Evolutionary conservation across 2,797 vertebrate species (phyloP), one percentile per base, ranked within the genome.

Genomic region (Nyctibius grandis): DNA sequence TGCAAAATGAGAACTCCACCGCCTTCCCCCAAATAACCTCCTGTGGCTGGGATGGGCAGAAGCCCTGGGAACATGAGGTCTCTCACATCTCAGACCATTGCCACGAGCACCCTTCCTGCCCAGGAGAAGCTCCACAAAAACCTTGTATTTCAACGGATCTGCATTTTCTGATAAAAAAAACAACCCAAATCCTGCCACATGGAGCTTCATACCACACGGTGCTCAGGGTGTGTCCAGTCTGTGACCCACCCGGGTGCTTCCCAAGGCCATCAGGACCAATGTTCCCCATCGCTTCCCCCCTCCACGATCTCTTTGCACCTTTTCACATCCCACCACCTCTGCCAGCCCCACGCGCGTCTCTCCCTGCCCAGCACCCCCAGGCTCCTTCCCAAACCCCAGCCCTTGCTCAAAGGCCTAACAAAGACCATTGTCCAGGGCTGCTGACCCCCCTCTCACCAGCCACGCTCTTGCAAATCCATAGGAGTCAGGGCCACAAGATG

Each of bases 401-500:
- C 42, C 26, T 74, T 3, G 60, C 25, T 53, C 70, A 65, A 65
- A 89, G 76, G 18, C 34, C 42, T 33, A 65, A 89, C 83, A 93
- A 73, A 92, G 60, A 69, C 13, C 59, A 38, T 2, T 50, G 70
- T 25, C n/a, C 61, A 23, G 28, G 4, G 42, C 64, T 53, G 73
- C 94, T 91, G 86, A 56, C 80, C 83, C 64, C 33, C 4, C 77
- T 36, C 91, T 83, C 87, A 9, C 12, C 70, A 93, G 54, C 64
- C 60, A 64, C 2, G 17, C 65, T 69, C 59, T 10, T 29, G 42
- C 26, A 74, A 45, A 89, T 2, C 88, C 88, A 1, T 33, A 14
- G 0, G 5, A 85, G 84, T 6, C 44, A 73, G 60, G 91, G 77
- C 64, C 91, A 73, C 26, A 12, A 8, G 56, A 84, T 33, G 86